Evolutionary conservation across 2,797 vertebrate species (phyloP), one percentile per base, ranked within the genome.

Genomic region (Thaleichthys pacificus): DNA sequence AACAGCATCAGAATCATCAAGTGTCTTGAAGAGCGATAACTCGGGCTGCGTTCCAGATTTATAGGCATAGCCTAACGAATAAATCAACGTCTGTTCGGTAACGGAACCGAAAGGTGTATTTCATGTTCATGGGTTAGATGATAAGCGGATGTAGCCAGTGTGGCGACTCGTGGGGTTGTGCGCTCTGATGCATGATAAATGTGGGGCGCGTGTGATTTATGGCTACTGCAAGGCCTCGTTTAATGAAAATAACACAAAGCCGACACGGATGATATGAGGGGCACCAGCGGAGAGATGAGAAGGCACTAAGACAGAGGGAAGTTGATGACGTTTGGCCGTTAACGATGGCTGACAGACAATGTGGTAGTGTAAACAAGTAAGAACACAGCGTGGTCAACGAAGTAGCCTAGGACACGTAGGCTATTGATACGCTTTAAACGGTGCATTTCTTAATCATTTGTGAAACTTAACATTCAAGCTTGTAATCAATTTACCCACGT

Each of bases 291-390:
- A 66, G 8, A 61, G 19, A 65, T 72, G 63, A 66, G 76, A 38
- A 8, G 26, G 38, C 56, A 21, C 69, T 32, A 14, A 69, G 30
- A 67, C 26, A 62, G 68, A 51, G 32, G 66, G 58, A 71, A 32
- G 24, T 60, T 17, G 68, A 66, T 67, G 72, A 66, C 76, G 28
- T 76, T 56, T 22, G 68, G 49, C 67, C 49, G 66, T 61, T 68
- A 35, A 68, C 42, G 60, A 64, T 62, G 56, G 54, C 17, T n/a
- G 60, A 67, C 32, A 73, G 72, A 78, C 83, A 71, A 61, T 2
- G 15, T 3, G 19, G 22, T 17, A 19, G 76, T 81, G 84, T 82
- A 85, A 87, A 89, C 85, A 87, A 79, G 69, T 76, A 28, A 5
- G 66, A 66, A 38, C 62, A 69, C 15, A 57, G 80, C 70, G 69